Evolutionary conservation across 2,888 invertebrate species (phyloP).

Genomic region (Arge pagana): DNA sequence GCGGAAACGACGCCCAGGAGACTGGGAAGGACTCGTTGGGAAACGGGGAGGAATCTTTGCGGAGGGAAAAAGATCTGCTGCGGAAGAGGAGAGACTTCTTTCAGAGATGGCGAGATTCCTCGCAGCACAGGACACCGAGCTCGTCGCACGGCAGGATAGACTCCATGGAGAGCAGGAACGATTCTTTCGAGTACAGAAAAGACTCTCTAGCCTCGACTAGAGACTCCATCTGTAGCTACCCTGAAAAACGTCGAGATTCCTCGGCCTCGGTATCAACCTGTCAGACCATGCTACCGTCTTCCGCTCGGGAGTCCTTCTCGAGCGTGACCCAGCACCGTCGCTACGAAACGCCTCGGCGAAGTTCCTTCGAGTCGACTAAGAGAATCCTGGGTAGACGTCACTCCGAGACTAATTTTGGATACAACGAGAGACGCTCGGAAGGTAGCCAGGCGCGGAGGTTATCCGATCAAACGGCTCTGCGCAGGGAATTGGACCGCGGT

Average conservation of each 20-base stretch:
- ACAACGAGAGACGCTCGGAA: neutral
- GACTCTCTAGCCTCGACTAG: constrained; percentile 32
- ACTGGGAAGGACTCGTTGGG: no score
- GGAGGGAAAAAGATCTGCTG: no score
- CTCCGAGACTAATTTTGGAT: constrained; percentile 21
- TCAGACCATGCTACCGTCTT: constrained; percentile 37
- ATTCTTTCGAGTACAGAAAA: constrained; percentile 16
- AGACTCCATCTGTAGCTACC: constrained; percentile 33
- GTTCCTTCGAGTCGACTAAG: neutral
- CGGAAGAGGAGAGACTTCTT: no score
- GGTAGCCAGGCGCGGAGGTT: constrained; percentile 23
- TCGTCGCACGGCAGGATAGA: no score
- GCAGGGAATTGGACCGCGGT: neutral
- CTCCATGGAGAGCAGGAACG: no score
- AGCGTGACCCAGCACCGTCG: constrained; percentile 27
- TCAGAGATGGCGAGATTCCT: no score
- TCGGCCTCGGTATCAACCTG: constrained; percentile 46
- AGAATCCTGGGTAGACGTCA: neutral
- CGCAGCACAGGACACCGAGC: no score
- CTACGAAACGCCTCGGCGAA: constrained; percentile 8
- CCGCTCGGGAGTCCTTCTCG: constrained; percentile 38
- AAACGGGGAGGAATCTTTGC: no score
- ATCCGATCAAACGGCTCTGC: constrained; percentile 38
- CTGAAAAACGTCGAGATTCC: constrained; percentile 40
- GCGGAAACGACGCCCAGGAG: no score